Base-by-base conservation (phyloP, 1,140 invertebrate genomes). In the Trissolcus basalis region DNA sequence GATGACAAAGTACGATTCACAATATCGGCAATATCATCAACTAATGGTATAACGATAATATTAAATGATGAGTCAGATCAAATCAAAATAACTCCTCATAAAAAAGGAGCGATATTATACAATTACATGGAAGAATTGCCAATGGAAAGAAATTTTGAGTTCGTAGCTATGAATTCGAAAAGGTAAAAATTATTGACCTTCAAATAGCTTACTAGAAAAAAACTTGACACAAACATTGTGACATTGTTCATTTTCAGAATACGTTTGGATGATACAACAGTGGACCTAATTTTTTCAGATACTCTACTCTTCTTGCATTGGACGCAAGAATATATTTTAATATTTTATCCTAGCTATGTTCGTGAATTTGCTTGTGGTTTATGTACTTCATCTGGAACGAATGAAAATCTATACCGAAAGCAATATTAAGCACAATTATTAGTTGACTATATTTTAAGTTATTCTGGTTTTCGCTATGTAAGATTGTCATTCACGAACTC, bases 341-440 rank as follows among this genome's bases (percentile, higher is more conserved):
- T 88, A 7, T 85, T 87, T 56, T 88, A 87, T 59, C 85, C 87
- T 4, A 88, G 83, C 59, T 87, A 86, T 58, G 78, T 87, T 48
- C 76, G 85, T 65, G 86, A 88, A 78, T 87, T 84, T 53, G 79
- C 82, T 0, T 88, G 87, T 74, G 87, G 87, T 35, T 61, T 86
- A 55, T 88, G 87, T 44, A 83, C 83, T 12, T 72, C 82, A 56
- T 61, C 45, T 7, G 13, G 45, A 8, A 45, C 8, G 6, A 47
- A 67, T 14, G 53, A 78, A 3, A 32, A 13, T 56, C 67, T 78
- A n/a, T 74, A 78, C n/a, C 41, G 51, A n/a, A 45, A 69, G 70
- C 59, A 58, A 27, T 27, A 27, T 27, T 68, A 54, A 39, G 35
- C 36, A 11, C 36, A 11, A 39, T 39, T 6, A 27, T 39, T 39